Base-by-base conservation (phyloP, 2,888 invertebrate species). In the Tachystola acroxantha region DNA sequence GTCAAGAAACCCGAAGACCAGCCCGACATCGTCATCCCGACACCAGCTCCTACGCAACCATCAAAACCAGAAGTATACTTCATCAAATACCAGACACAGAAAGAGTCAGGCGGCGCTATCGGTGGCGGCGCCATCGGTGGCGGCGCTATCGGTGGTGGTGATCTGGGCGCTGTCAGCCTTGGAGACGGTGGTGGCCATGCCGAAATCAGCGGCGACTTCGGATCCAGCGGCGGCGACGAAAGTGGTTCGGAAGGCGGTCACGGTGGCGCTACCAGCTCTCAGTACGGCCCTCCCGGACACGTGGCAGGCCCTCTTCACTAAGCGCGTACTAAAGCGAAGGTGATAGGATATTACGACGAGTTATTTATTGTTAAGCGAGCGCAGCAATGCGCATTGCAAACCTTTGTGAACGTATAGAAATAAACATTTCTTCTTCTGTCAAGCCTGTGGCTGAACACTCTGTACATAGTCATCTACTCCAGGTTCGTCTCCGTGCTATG, bases 31-130 rank as follows among this genome's bases (percentile, higher is more conserved):
- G 86, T 89, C 56, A 91, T 95, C 54, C 95, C 94, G 31, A 91
- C 93, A 9, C 88, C 92, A 9, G 91, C 91, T 1, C 94, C 95
- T 33, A 95, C 95, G 34, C 93, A 93, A 64, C 95, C 95, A 47
- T 91, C 93, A 73, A 95, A 96, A 88, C 95, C 95, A 39, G 95
- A 95, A 85, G 95, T 95, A 39, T 95, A 95, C 91, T 95, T 95
- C 90, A 95, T 93, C 90, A 90, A 92, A 53, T 93, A 94, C 89
- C 93, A 92, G 87, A 91, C 92, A 42, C 92, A 92, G 79, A 88
- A 79, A 63, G 87, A 88, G 48, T 55, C 58, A 40, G 66, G 75
- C 27, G 81, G 79, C 16, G 86, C 68, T 30, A 69, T 67, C 9
- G 74, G 72, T 37, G 77, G 74, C 2, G 68, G 64, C 26, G 71